Evolutionary conservation across 2,797 vertebrate genomes (phyloP).

Genomic region (Garrulus glandarius): DNA sequence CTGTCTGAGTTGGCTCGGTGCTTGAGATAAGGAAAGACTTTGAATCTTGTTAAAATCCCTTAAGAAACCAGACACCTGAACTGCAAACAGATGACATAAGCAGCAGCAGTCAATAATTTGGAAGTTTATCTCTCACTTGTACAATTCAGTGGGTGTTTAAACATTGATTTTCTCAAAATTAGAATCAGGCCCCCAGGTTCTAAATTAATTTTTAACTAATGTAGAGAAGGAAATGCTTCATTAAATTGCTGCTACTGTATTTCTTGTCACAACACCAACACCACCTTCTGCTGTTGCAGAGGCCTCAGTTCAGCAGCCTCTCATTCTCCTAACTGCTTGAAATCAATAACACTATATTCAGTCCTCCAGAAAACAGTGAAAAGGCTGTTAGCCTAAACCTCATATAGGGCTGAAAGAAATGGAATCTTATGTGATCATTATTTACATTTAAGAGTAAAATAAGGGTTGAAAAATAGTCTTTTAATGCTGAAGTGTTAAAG

Average conservation of each 20-base stretch:
- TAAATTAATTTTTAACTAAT: constrained; percentile 52
- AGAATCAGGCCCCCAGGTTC: background rate
- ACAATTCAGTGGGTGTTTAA: constrained; percentile 30
- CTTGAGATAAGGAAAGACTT: constrained; percentile 66
- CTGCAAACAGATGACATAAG: constrained; percentile 55
- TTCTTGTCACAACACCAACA: background rate
- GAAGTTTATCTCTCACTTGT: constrained; percentile 16
- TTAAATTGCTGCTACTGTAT: background rate
- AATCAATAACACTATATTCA: background rate
- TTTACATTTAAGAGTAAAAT: background rate
- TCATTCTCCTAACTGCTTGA: background rate
- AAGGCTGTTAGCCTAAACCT: background rate
- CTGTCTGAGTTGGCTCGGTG: constrained; percentile 67
- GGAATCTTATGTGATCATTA: background rate
- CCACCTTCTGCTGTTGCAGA: background rate
- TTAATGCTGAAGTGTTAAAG: background rate
- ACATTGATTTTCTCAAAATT: constrained; percentile 36
- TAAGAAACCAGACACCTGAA: constrained; percentile 73
- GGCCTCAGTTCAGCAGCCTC: background rate
- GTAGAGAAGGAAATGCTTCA: constrained; percentile 14
- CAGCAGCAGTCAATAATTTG: constrained; percentile 33
- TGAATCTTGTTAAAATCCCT: constrained; percentile 53
- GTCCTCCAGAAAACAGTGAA: background rate
- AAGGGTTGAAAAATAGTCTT: background rate
- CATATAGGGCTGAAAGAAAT: background rate